Base-by-base conservation (phyloP, 2,113 vertebrate genomes). In the Sinocyclocheilus anshuiensis region DNA sequence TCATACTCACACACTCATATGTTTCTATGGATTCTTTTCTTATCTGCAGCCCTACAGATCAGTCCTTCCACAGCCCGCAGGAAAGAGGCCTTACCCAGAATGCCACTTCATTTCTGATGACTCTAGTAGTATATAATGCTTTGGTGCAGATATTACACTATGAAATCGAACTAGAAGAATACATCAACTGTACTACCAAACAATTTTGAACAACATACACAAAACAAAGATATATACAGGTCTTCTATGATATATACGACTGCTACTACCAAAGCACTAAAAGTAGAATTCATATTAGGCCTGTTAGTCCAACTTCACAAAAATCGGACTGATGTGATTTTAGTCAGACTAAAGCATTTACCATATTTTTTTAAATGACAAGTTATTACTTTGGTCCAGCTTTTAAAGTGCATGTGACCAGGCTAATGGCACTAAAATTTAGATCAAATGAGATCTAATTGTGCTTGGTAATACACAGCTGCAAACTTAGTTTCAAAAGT, bases 31-130 rank as follows among this genome's bases (percentile, higher is more conserved):
- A 65, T 8, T 20, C 3, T 20, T 65, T 36, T 65, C 78, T 65
- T 81, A 81, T 81, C 79, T 65, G n/a, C n/a, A 81, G n/a, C 11
- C n/a, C 39, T 81, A 48, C 79, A 81, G 39, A 81, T 81, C 36
- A 3, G 15, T 24, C 59, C 59, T 65, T 81, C 36, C 36, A 81
- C 59, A 48, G n/a, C n/a, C 57, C n/a, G 1, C 78, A 80, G 78
- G 78, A 81, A 48, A 45, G 15, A 65, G 8, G n/a, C 22, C 33
- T 79, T 42, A 80, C 12, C 77, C 55, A 63, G 22, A 63, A 63
- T 80, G 33, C 8, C 24, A 26, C 57, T 63, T 45, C 15, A 81
- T 4, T 65, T 48, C 77, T 18, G 13, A 12, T 72, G 39, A 11
- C 20, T 61, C 55, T 33, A 33, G 29, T 79, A 39, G 57, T 29